Evolutionary conservation across 2,888 invertebrate species (phyloP).

Genomic region (Eurytoma californica): DNA sequence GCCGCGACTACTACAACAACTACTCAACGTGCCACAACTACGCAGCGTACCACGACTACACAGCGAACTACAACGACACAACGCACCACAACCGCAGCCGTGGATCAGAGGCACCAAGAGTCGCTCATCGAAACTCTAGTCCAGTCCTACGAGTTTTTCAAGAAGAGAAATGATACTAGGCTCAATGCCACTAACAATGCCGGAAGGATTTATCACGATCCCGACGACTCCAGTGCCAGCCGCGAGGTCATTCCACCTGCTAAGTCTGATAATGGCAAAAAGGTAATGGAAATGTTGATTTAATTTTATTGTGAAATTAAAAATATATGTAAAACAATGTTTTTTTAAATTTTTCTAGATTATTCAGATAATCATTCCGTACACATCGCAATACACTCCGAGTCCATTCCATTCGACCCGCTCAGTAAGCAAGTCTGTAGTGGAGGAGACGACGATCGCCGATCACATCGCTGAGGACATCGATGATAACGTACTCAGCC

Average conservation of each 20-base stretch:
- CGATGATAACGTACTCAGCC: conserved; percentile 60
- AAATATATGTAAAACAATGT: neutral
- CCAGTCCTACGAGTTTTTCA: conserved; percentile 53
- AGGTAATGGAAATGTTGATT: conserved; percentile 59
- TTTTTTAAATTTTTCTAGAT: conserved; percentile 73
- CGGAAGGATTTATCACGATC: conserved; percentile 25
- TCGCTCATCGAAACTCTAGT: conserved; percentile 52
- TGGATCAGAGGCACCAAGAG: conserved; percentile 44
- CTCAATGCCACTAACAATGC: neutral
- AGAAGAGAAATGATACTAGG: conserved; percentile 33
- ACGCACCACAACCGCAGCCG: conserved; percentile 6
- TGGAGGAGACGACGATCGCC: neutral
- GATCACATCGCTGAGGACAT: neutral
- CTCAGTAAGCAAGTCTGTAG: conserved; percentile 56
- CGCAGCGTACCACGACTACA: neutral
- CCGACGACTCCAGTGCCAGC: conserved; percentile 50
- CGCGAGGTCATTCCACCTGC: conserved; percentile 34
- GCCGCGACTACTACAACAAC: conserved; percentile 18
- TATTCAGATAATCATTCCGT: conserved; percentile 87
- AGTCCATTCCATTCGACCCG: conserved; percentile 75
- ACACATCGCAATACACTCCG: conserved; percentile 80
- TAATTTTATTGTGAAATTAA: neutral
- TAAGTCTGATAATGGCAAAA: conserved; percentile 61
- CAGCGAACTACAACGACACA: neutral
- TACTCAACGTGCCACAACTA: neutral